Evolutionary conservation across 53 echinoderm and acorn worm species (phyloP).

Genomic region (Hippasteria phrygiana): DNA sequence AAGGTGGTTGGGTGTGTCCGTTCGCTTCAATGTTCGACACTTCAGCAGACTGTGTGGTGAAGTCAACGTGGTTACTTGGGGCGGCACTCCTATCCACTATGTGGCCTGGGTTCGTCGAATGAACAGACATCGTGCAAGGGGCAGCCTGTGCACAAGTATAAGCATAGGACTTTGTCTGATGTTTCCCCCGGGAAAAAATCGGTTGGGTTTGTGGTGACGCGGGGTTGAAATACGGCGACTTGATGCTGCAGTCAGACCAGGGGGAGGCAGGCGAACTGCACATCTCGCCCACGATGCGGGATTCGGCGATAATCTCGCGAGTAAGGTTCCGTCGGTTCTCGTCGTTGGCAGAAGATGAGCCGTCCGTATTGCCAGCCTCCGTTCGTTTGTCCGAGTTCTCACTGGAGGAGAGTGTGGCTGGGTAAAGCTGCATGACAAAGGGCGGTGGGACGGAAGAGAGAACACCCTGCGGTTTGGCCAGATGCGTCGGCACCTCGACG

Average conservation of each 20-base stretch:
- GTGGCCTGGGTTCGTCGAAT: background rate
- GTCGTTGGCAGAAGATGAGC: constrained; percentile 24
- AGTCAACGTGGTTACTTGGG: background rate
- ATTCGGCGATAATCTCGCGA: constrained; percentile 58
- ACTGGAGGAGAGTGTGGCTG: constrained; percentile 18
- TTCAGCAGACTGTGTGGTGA: background rate
- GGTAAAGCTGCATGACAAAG: constrained; percentile 19
- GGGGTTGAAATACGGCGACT: constrained; percentile 10
- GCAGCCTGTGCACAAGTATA: background rate
- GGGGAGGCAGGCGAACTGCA: constrained; percentile 57
- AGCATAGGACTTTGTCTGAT: background rate
- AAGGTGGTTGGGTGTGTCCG: constrained; percentile 3
- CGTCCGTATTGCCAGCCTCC: background rate
- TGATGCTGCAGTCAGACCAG: constrained; percentile 26
- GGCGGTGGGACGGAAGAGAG: constrained; percentile 28
- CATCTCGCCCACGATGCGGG: constrained; percentile 44
- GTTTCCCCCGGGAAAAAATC: background rate
- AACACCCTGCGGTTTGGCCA: background rate
- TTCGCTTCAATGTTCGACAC: background rate
- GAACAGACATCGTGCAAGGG: background rate
- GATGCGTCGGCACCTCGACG: background rate
- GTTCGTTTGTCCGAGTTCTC: background rate
- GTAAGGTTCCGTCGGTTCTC: constrained; percentile 52
- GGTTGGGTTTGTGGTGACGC: background rate
- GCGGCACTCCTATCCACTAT: background rate